Conservation (phyloP, 2,888 invertebrate genomes). For the Scaptomyza flava region DNA sequence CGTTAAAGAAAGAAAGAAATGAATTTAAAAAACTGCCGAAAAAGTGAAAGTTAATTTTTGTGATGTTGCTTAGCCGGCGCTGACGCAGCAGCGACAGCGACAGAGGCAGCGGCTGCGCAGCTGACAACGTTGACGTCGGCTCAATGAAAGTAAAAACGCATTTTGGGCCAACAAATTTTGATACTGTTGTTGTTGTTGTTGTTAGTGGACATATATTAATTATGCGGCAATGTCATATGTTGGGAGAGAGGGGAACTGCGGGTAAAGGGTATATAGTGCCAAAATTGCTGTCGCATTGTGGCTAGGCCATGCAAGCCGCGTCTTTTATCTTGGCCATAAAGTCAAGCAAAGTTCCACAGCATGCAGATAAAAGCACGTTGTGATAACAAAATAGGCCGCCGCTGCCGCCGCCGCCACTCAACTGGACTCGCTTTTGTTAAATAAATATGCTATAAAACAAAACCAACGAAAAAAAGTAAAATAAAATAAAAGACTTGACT, state of each 20-base stretch:
- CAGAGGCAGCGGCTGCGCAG: slow-evolving; percentile 12
- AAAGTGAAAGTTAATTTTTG: slow-evolving; percentile 84
- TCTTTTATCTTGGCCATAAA: slow-evolving; percentile 60
- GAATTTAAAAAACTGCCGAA: slow-evolving; percentile 82
- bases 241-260: background rate
- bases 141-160: slow-evolving; percentile 82
- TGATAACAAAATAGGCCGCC: slow-evolving; percentile 55
- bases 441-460: slow-evolving; percentile 49
- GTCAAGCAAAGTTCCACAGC: slow-evolving; percentile 18
- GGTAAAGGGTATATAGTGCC: slow-evolving; percentile 15
- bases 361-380: slow-evolving; percentile 54
- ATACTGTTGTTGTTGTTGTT: slow-evolving; percentile 39
- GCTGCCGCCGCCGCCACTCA: slow-evolving; percentile 33
- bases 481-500: slow-evolving; percentile 23
- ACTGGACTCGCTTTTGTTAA: slow-evolving; percentile 40
- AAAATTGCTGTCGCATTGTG: slow-evolving; percentile 31
- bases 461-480: background rate
- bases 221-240: slow-evolving; percentile 67
- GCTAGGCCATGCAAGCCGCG: slow-evolving; percentile 46
- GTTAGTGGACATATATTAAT: slow-evolving; percentile 57
- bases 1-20: slow-evolving; percentile 66
- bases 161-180: slow-evolving; percentile 38
- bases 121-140: slow-evolving; percentile 43
- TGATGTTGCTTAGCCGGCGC: slow-evolving; percentile 71
- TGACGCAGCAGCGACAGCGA: slow-evolving; percentile 32